Evolutionary conservation across 2,888 invertebrate genomes (phyloP).

Genomic region (Parascotia fuliginaria): DNA sequence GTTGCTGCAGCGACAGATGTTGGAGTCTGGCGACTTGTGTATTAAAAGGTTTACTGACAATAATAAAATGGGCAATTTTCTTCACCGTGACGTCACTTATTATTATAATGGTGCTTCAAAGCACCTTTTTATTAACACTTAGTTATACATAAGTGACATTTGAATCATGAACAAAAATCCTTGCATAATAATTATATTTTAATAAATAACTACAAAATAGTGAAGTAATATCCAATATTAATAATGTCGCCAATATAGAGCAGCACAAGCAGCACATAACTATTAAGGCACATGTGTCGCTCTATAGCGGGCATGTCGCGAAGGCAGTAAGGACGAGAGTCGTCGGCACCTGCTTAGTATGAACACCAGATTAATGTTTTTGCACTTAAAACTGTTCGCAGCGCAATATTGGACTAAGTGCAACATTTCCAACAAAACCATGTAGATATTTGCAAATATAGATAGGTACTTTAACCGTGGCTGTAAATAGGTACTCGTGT

Average conservation of each 20-base stretch:
- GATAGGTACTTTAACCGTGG: too few relatives aligned
- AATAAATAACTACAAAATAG: slow-evolving; percentile 5
- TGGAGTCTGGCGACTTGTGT: too few relatives aligned
- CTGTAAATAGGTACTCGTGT: too few relatives aligned
- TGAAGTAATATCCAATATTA: slow-evolving; percentile 30
- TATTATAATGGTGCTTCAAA: too few relatives aligned
- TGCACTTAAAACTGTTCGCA: slow-evolving; percentile 27
- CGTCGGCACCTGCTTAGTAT: slow-evolving; percentile 43
- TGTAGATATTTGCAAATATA: not conserved
- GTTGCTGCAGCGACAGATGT: too few relatives aligned
- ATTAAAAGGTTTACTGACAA: too few relatives aligned
- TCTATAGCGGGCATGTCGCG: slow-evolving; percentile 19
- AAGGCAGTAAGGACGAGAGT: slow-evolving; percentile 35
- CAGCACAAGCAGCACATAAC: slow-evolving; percentile 29
- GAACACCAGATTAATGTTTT: slow-evolving; percentile 46
- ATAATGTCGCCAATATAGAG: slow-evolving; percentile 29
- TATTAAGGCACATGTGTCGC: slow-evolving; percentile 43
- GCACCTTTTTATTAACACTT: too few relatives aligned
- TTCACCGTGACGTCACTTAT: too few relatives aligned
- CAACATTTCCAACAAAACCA: slow-evolving; percentile 15
- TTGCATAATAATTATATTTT: not conserved
- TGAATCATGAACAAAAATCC: too few relatives aligned
- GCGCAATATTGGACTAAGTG: slow-evolving; percentile 15
- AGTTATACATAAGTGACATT: too few relatives aligned
- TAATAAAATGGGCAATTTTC: too few relatives aligned